These are phyloP conservation scores for Whitmania pigra DNA, from an alignment of 1,140 invertebrate species.

Conservation along the genomic window DNA sequence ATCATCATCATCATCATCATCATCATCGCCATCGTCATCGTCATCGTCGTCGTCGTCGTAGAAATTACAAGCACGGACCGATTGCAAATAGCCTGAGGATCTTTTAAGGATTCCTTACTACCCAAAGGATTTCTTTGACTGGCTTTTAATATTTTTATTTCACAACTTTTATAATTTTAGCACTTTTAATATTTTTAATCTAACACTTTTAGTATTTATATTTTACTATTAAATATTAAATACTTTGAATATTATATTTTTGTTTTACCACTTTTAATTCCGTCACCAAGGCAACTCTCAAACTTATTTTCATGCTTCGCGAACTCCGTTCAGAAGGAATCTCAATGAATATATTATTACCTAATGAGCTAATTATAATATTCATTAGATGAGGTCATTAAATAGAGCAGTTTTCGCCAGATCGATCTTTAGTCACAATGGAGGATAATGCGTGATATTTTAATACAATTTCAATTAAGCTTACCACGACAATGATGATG, in stretches of 20 bases:
- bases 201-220: too few relatives aligned
- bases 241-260: neutral
- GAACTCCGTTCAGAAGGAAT: too few relatives aligned
- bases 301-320: neutral
- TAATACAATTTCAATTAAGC: too few relatives aligned
- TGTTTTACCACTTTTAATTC: neutral
- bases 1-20: constrained; percentile 13
- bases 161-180: neutral
- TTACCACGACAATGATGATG: too few relatives aligned
- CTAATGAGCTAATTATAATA: too few relatives aligned
- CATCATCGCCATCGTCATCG: neutral
- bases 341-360: too few relatives aligned
- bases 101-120: neutral
- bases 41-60: neutral
- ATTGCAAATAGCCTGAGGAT: neutral
- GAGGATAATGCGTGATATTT: too few relatives aligned
- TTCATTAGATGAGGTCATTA: too few relatives aligned
- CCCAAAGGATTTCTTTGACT: neutral
- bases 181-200: too few relatives aligned
- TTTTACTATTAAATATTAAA: too few relatives aligned
- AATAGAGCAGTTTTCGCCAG: too few relatives aligned
- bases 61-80: neutral
- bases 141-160: neutral
- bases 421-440: too few relatives aligned
- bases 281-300: neutral